phyloP scores from a whole-genome alignment of 2,888 invertebrate genomes.

The Tigriopus californicus region DNA sequence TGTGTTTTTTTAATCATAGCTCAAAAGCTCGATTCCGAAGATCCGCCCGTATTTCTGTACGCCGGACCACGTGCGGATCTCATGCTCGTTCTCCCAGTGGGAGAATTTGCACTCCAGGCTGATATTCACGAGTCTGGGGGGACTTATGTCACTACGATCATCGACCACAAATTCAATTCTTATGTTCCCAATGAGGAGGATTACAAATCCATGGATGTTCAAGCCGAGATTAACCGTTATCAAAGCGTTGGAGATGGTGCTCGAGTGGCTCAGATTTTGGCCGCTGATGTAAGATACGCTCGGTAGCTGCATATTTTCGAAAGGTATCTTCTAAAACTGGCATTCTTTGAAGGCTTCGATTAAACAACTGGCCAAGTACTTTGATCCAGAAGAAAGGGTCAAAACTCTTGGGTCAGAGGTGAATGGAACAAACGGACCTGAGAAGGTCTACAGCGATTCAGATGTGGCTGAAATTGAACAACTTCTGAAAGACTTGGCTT shows the following conservation, averaged over 20 bases:
- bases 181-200: neutral
- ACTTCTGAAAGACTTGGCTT: neutral
- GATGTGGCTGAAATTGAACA: no score
- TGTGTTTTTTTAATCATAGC: no score
- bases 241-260: neutral
- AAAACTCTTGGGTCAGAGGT: no score
- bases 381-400: neutral
- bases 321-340: neutral
- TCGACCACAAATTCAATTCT: neutral
- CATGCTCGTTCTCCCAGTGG: neutral
- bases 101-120: neutral
- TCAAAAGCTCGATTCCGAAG: neutral
- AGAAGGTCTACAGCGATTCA: no score
- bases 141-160: neutral
- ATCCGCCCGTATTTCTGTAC: neutral
- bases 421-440: no score
- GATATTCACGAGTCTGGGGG: conserved; percentile 2
- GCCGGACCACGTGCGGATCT: neutral
- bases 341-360: neutral
- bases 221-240: neutral
- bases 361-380: neutral
- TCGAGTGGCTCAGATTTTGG: neutral
- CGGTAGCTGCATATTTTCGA: neutral
- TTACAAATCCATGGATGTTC: neutral
- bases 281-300: neutral